A percentile compares a stretch with the other conserved stretches of the same genome.
These are phyloP conservation scores for Todus mexicanus DNA, from an alignment of 2,797 vertebrate species.

Conservation along the genomic window DNA sequence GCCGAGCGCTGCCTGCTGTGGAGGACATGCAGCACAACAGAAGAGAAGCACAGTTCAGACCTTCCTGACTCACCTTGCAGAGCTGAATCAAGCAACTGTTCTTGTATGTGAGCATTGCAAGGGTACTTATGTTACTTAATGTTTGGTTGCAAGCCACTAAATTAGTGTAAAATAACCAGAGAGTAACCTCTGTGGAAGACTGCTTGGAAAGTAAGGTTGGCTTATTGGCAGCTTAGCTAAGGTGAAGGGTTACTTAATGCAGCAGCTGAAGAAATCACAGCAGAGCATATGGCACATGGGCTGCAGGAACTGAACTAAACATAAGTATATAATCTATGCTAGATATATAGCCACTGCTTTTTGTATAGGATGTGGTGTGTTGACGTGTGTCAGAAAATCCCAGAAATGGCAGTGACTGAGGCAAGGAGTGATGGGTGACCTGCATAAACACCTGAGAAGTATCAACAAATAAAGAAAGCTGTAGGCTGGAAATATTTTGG, in stretches of 20 bases:
- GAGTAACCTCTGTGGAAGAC: not conserved
- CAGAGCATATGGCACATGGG: not conserved
- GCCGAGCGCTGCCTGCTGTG: rapidly evolving
- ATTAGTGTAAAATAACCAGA: not conserved
- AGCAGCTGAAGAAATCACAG: not conserved
- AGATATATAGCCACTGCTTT: not conserved
- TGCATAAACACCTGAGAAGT: not conserved
- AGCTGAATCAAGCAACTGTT: not conserved
- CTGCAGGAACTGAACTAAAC: not conserved
- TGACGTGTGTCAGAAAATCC: not conserved
- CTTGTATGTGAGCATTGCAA: not conserved
- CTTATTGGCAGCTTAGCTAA: not conserved
- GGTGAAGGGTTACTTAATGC: not conserved
- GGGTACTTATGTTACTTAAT: not conserved
- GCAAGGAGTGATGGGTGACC: not conserved
- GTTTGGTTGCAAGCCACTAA: not conserved
- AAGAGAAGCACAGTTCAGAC: not conserved
- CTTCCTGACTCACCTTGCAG: not conserved
- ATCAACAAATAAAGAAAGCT: not conserved
- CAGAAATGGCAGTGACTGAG: not conserved
- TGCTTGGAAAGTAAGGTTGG: not conserved
- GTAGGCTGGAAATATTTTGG: not conserved
- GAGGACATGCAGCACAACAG: no score
- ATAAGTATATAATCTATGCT: not conserved
- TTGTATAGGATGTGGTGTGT: not conserved